These are phyloP conservation scores for Ceyx melanurus DNA, from an alignment of 2,113 vertebrate genomes.

Conservation along the genomic window DNA sequence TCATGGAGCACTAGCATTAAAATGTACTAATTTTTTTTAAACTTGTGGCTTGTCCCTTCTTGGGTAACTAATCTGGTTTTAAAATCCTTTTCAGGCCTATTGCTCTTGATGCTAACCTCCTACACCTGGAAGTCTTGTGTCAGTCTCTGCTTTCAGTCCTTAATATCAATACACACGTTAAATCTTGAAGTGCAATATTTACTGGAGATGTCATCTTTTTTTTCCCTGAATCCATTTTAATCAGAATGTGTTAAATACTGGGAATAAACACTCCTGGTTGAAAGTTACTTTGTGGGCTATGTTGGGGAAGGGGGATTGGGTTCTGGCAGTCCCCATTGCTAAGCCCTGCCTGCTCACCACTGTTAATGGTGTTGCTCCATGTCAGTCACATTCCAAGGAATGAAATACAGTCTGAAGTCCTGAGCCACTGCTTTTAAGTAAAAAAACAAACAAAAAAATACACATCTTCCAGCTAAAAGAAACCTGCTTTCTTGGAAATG, in stretches of 20 bases:
- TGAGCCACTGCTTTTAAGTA: not conserved
- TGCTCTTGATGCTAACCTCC: conserved; percentile 42
- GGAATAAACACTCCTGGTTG: conserved; percentile 27
- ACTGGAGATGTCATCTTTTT: conserved; percentile 5
- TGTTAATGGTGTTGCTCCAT: not conserved
- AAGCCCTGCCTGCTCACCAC: not conserved
- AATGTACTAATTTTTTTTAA: conserved; percentile 48
- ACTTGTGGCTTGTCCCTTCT: conserved; percentile 59
- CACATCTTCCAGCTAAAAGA: not conserved
- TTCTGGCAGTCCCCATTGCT: not conserved
- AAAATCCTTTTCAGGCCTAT: conserved; percentile 24
- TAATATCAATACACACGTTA: not conserved
- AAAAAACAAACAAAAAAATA: not conserved
- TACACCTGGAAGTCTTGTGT: conserved; percentile 1
- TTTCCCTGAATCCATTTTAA: conserved; percentile 23
- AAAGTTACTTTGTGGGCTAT: not conserved
- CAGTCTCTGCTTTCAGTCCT: conserved; percentile 35
- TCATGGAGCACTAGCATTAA: conserved; percentile 47
- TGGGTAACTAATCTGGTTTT: conserved; percentile 51
- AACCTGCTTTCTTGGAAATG: not conserved
- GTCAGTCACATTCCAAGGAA: not conserved
- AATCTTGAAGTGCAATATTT: conserved; percentile 59
- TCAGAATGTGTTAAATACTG: conserved; percentile 19
- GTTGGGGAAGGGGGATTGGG: not conserved
- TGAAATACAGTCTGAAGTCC: not conserved